A percentile compares a stretch with the other conserved stretches of the same genome.
Conservation (phyloP, 1,140 invertebrate species). For the Drosophila albomicans region DNA sequence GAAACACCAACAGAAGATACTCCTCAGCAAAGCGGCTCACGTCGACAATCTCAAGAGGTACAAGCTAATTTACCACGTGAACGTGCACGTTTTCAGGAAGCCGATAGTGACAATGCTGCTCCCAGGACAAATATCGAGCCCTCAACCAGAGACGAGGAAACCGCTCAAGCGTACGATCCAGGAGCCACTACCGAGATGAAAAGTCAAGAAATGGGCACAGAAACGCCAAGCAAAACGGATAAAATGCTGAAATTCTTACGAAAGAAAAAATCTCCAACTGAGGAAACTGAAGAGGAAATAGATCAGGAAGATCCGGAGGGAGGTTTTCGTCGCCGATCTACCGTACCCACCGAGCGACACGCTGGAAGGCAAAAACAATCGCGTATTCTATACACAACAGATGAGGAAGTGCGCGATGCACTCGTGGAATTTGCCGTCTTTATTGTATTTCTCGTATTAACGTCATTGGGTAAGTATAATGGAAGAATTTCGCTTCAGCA, state of each 20-base stretch:
- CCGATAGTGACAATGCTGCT: too few species aligned
- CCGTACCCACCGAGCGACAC: neutral
- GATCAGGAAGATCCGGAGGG: neutral
- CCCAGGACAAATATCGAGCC: too few species aligned
- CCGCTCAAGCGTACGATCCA: neutral
- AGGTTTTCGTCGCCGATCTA: neutral
- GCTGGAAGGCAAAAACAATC: constrained; percentile 16
- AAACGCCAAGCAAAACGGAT: neutral
- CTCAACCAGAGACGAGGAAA: too few species aligned
- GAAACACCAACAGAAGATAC: neutral
- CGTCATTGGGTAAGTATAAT: constrained; percentile 63
- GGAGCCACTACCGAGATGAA: neutral
- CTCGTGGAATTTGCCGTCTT: constrained; percentile 70
- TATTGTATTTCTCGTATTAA: constrained; percentile 70
- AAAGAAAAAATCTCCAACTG: neutral
- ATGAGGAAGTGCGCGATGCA: constrained; percentile 70
- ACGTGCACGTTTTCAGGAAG: too few species aligned
- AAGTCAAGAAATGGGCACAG: neutral
- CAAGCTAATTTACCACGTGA: too few species aligned
- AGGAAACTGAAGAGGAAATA: neutral
- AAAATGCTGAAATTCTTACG: neutral
- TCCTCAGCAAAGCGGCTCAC: too few species aligned
- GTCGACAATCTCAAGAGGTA: too few species aligned
- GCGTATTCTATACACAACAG: constrained; percentile 59
- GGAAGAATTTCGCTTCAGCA: too few species aligned